Evolutionary conservation across 1,140 invertebrate genomes (phyloP).

Genomic region (Dinothrombium tinctorium): DNA sequence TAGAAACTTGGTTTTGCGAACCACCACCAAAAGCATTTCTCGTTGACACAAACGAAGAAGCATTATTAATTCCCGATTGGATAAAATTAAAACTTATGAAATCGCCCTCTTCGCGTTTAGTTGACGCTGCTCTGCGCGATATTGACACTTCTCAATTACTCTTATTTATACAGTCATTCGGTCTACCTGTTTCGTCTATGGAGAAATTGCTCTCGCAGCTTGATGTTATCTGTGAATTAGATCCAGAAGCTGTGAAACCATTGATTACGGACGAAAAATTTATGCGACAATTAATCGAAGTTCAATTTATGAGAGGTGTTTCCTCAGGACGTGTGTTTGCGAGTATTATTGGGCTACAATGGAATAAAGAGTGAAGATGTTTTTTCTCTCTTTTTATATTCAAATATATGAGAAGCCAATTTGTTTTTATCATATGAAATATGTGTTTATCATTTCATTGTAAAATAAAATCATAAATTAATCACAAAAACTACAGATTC

Average conservation of each 20-base stretch:
- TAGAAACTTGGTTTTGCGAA: constrained; percentile 36
- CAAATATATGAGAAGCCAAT: background rate
- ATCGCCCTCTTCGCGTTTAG: constrained; percentile 49
- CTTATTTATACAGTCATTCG: constrained; percentile 85
- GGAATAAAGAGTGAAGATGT: background rate
- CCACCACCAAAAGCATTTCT: constrained; percentile 47
- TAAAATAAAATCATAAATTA: no score
- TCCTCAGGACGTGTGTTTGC: constrained; percentile 8
- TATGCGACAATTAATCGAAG: constrained; percentile 1
- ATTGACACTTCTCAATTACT: constrained; percentile 70
- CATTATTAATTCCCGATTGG: constrained; percentile 73
- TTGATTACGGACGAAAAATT: background rate
- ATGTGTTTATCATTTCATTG: background rate
- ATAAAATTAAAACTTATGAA: constrained; percentile 76
- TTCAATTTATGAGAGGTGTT: constrained; percentile 9
- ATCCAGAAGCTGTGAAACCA: background rate
- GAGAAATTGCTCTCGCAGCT: constrained; percentile 4
- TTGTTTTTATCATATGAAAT: background rate
- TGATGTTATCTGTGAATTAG: background rate
- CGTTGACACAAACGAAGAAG: constrained; percentile 59
- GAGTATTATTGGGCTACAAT: background rate
- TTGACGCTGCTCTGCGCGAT: constrained; percentile 58
- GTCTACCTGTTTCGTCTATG: constrained; percentile 73
- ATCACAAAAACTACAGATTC: no score
- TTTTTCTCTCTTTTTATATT: no score